phyloP scores from a whole-genome alignment of 2,113 vertebrate genomes.

The Anhinga rufa region DNA sequence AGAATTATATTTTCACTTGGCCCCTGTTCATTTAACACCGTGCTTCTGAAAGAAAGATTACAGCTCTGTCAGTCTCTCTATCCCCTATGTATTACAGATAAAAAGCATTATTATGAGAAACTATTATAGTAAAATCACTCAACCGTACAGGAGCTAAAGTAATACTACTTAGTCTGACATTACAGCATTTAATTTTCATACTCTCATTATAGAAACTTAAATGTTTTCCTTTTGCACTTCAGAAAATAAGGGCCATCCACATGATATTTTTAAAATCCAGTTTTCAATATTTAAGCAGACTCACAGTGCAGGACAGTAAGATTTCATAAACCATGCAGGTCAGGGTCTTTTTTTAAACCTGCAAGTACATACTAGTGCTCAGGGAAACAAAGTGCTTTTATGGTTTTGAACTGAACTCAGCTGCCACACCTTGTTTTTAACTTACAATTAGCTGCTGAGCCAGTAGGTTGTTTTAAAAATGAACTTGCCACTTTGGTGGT shows the following conservation, averaged over 20 bases:
- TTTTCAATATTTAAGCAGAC: not conserved
- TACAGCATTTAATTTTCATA: not conserved
- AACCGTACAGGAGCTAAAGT: not conserved
- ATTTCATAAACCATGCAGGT: not conserved
- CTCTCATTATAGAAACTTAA: not conserved
- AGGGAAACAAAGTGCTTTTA: not conserved
- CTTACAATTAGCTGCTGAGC: not conserved
- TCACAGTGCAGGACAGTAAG: not conserved
- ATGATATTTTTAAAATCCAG: not conserved
- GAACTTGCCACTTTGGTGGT: not conserved
- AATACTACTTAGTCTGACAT: not conserved
- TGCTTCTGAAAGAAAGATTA: constrained; percentile 24
- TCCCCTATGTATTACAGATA: constrained; percentile 12
- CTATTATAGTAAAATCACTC: constrained; percentile 36
- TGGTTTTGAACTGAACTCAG: not conserved
- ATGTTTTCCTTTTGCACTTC: not conserved
- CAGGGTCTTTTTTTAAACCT: not conserved
- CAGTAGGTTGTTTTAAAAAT: not conserved
- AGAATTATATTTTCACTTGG: constrained; percentile 1
- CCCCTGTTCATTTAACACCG: not conserved
- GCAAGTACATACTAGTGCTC: not conserved
- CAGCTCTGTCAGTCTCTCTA: constrained; percentile 21
- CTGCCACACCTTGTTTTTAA: not conserved
- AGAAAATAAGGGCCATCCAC: not conserved
- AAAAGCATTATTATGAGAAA: constrained; percentile 34